phyloP scores from a whole-genome alignment of 1,140 invertebrate species.

The Drosophila virilis region DNA sequence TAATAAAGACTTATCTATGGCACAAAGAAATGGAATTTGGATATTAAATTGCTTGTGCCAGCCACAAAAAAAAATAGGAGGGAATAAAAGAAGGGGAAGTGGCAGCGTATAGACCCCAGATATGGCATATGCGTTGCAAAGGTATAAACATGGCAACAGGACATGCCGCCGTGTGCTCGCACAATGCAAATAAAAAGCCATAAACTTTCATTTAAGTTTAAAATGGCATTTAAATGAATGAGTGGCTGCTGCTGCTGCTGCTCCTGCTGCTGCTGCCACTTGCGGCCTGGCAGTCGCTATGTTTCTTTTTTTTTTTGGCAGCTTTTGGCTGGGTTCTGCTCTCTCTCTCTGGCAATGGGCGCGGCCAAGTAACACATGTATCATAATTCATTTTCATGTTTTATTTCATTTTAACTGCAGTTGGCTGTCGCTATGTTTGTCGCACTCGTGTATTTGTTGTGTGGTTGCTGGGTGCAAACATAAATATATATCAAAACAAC shows the following conservation, averaged over 20 bases:
- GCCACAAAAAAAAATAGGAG: neutral
- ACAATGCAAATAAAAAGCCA: constrained; percentile 81
- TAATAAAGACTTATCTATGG: constrained; percentile 33
- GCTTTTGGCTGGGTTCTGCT: constrained; percentile 1
- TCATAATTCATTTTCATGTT: constrained; percentile 83
- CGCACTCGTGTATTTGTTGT: constrained; percentile 62
- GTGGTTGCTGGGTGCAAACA: constrained; percentile 69
- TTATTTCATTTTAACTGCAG: constrained; percentile 72
- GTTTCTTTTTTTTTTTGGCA: constrained; percentile 6
- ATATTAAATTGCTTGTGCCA: constrained; percentile 34
- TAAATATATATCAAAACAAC: constrained; percentile 67
- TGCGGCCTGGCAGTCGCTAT: constrained; percentile 16
- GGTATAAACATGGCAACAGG: constrained; percentile 29
- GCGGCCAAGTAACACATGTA: constrained; percentile 71
- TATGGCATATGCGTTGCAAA: constrained; percentile 3
- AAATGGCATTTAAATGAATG: constrained; percentile 84
- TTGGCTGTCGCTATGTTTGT: constrained; percentile 18
- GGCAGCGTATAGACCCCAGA: neutral
- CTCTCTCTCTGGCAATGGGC: neutral
- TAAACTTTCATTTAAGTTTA: constrained; percentile 84
- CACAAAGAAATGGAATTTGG: constrained; percentile 23
- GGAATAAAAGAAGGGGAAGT: constrained; percentile 1
- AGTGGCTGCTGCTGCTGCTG: constrained; percentile 49
- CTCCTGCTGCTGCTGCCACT: neutral
- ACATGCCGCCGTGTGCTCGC: constrained; percentile 15